A percentile compares a stretch with the other conserved stretches of the same genome.
phyloP scores from a whole-genome alignment of 2,113 vertebrate species.

The Cavia porcellus region DNA sequence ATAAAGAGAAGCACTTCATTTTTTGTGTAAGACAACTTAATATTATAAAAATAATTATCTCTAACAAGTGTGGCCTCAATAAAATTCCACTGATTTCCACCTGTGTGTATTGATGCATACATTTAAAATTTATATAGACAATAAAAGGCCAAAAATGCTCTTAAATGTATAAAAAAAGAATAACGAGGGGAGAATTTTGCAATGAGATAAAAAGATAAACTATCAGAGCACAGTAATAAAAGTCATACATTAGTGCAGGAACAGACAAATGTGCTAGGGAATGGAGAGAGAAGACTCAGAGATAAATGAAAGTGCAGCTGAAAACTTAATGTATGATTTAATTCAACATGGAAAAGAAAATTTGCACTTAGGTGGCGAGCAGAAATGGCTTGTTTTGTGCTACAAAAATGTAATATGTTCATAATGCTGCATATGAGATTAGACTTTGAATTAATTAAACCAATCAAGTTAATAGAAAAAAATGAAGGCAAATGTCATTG shows the following conservation, averaged over 20 bases:
- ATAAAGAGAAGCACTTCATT: conserved; percentile 7
- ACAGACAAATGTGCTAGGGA: neutral
- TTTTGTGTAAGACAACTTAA: neutral
- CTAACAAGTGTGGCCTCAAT: conserved; percentile 26
- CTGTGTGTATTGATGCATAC: conserved; percentile 6
- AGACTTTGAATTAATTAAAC: neutral
- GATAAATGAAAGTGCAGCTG: neutral
- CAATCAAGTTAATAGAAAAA: neutral
- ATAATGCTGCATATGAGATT: neutral
- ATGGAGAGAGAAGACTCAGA: neutral
- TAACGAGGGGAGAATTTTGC: neutral
- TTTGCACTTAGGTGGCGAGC: neutral
- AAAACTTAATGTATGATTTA: conserved; percentile 8
- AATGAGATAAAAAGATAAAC: conserved; percentile 13
- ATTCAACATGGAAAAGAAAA: neutral
- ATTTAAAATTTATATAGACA: neutral
- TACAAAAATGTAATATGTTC: neutral
- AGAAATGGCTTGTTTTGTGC: neutral
- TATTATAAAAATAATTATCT: conserved; percentile 17
- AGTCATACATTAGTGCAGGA: neutral
- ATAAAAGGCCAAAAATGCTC: conserved; percentile 11
- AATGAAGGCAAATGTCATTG: neutral
- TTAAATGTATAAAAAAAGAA: neutral
- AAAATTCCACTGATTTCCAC: neutral
- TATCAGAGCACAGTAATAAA: neutral